phyloP scores from a whole-genome alignment of 92 coral and sea anemone species.

The Isaurus tuberculatus region DNA sequence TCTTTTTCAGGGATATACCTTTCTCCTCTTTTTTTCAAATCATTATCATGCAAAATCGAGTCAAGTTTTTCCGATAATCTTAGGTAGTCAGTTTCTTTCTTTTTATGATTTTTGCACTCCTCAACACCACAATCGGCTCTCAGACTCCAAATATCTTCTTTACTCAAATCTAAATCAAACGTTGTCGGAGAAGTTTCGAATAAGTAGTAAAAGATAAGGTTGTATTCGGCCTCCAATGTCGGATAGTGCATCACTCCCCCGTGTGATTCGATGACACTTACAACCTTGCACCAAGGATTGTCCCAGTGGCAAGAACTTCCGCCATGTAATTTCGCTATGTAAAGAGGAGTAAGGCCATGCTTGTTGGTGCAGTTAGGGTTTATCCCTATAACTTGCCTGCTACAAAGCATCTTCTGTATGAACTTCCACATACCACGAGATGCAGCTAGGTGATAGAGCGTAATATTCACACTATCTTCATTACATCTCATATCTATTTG shows the following conservation, averaged over 20 bases:
- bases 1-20: not conserved
- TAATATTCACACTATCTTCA: slow-evolving; percentile 41
- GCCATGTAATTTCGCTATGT: slow-evolving; percentile 64
- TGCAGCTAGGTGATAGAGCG: slow-evolving; percentile 77
- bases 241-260: slow-evolving; percentile 60
- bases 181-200: not conserved
- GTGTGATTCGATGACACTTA: slow-evolving; percentile 22
- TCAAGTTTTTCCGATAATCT: slow-evolving; percentile 8
- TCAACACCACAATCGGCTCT: slow-evolving; percentile 11
- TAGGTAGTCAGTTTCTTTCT: slow-evolving; percentile 10
- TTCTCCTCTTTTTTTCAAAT: not conserved
- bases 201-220: not conserved
- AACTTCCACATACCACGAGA: slow-evolving; percentile 70
- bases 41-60: slow-evolving; percentile 8
- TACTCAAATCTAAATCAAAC: not conserved
- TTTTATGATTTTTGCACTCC: slow-evolving; percentile 22
- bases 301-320: slow-evolving; percentile 11
- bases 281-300: slow-evolving; percentile 65
- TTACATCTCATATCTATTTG: slow-evolving; percentile 40
- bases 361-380: slow-evolving; percentile 66
- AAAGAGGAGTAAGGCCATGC: slow-evolving; percentile 72
- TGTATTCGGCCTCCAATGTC: slow-evolving; percentile 43
- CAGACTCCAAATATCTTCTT: slow-evolving; percentile 19
- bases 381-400: slow-evolving; percentile 38
- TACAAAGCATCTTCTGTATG: slow-evolving; percentile 41